Base-by-base conservation (phyloP, 37 sponge, comb jelly and placozoan genomes). In the Aphrocallistes beatrix region DNA sequence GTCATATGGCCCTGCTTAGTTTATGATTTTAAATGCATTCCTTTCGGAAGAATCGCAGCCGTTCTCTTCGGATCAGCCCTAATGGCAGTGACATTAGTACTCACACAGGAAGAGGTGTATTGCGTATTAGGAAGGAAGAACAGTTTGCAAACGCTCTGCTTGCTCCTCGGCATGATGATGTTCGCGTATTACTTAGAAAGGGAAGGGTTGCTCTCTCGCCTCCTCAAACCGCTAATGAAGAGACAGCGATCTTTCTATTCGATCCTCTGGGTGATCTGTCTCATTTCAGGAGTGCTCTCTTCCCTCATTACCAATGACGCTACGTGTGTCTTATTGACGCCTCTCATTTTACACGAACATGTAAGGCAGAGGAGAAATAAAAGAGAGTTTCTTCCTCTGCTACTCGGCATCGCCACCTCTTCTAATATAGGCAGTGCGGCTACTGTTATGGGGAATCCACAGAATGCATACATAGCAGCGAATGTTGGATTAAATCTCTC, bases 381-480 rank as follows among this genome's bases (percentile, higher is more conserved):
- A 25, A 87, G 85, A 25, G 94, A 94, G 51, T 82, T 94, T 23
- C 88, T 90, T 1, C 90, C 91, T 0, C 87, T 94, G 49, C 84
- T 85, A 23, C 87, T 94, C 17, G 94, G 90, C 6, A 94, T 94
- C 39, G 94, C 94, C 0, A 94, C 92, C n/a, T 88, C 90, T 47
- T 87, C 92, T 6, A 94, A 94, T 51, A 94, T 94, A 36, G 94
- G 94, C 10, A 94, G 94, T 87, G 92, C 94, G 8, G 94, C 94
- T 0, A 94, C 94, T 0, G 87, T 94, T 34, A 91, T 94, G 84
- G 94, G 94, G 19, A 94, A 94, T 39, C 94, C 94, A 1, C 94
- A 94, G 82, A 94, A 94, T 87, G 94, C 94, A 3, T 94, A 91
- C 86, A 94, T 94, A 82, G 94, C 92, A 28, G 86, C 92, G 0